phyloP scores from a whole-genome alignment of 2,113 vertebrate genomes.

The Hippocampus abdominalis region DNA sequence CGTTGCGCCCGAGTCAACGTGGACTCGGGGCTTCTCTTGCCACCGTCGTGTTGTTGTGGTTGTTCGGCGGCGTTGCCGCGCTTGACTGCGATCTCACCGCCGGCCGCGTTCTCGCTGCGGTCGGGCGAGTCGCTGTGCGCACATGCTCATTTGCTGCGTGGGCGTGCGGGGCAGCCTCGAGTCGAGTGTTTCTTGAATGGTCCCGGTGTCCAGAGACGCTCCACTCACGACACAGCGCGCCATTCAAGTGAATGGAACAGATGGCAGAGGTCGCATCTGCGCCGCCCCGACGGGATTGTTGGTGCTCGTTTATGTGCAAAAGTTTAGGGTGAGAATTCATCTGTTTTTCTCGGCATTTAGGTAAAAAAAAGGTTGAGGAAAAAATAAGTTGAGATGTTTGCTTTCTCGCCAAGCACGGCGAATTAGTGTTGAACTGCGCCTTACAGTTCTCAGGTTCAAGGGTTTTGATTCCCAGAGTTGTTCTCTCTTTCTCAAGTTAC shows the following conservation, averaged over 20 bases:
- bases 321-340: not conserved
- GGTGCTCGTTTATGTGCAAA: slow-evolving; percentile 18
- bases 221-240: slow-evolving; percentile 28
- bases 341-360: not conserved
- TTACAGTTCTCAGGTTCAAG: not conserved
- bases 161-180: slow-evolving; percentile 44
- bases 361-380: not conserved
- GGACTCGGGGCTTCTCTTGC: not conserved
- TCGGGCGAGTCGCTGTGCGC: slow-evolving; percentile 11
- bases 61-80: not conserved
- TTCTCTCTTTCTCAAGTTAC: no score
- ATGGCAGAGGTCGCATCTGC: slow-evolving; percentile 48
- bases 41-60: not conserved
- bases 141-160: slow-evolving; percentile 29
- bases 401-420: not conserved
- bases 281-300: slow-evolving; percentile 26
- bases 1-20: not conserved
- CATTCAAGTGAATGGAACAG: slow-evolving; percentile 63
- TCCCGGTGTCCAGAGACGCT: slow-evolving; percentile 56
- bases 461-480: not conserved
- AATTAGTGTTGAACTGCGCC: not conserved
- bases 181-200: slow-evolving; percentile 62
- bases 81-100: not conserved
- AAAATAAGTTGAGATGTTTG: not conserved
- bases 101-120: not conserved